Percentiles rank a stretch among this genome's conserved stretches.
Conservation (phyloP, 2,797 vertebrate species). For the Cyclopterus lumpus region DNA sequence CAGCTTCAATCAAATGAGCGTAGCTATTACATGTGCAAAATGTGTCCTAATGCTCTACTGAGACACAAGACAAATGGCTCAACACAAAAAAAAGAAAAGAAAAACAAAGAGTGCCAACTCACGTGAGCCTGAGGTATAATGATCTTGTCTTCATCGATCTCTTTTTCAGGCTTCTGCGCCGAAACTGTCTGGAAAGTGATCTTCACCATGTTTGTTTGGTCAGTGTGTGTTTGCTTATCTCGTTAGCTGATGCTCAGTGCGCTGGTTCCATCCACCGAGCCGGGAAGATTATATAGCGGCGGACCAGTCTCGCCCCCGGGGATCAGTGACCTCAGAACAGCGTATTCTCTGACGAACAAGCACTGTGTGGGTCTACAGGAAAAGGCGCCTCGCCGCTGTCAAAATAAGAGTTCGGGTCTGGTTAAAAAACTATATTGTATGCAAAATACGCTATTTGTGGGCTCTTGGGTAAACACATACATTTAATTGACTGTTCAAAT, state of each 20-base stretch:
- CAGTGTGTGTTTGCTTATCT: constrained; percentile 42
- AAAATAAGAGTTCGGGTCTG: constrained; percentile 68
- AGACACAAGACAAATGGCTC: constrained; percentile 10
- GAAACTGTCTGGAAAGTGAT: constrained; percentile 88
- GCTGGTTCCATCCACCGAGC: constrained; percentile 54
- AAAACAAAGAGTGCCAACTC: constrained; percentile 70
- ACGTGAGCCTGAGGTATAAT: constrained; percentile 85
- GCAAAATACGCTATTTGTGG: rapidly evolving
- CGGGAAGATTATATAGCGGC: constrained; percentile 67
- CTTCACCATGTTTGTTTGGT: constrained; percentile 87
- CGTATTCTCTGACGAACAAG: constrained; percentile 79
- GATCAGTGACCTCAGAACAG: constrained; percentile 75
- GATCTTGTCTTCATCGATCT: constrained; percentile 82
- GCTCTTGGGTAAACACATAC: rapidly evolving
- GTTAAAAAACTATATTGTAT: not conserved
- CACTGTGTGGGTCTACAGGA: constrained; percentile 74
- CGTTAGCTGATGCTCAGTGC: constrained; percentile 38
- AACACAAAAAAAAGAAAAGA: constrained; percentile 35
- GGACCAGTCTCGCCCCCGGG: constrained; percentile 68
- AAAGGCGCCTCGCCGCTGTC: constrained; percentile 71
- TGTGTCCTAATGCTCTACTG: not conserved
- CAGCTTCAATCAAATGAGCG: not conserved
- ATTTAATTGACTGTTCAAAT: rapidly evolving
- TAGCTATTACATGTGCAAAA: not conserved
- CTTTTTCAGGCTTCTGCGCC: constrained; percentile 87